Evolutionary conservation across 1,140 invertebrate genomes (phyloP), one percentile per base, ranked within the genome.

Genomic region (Drosophila malerkotliana): DNA sequence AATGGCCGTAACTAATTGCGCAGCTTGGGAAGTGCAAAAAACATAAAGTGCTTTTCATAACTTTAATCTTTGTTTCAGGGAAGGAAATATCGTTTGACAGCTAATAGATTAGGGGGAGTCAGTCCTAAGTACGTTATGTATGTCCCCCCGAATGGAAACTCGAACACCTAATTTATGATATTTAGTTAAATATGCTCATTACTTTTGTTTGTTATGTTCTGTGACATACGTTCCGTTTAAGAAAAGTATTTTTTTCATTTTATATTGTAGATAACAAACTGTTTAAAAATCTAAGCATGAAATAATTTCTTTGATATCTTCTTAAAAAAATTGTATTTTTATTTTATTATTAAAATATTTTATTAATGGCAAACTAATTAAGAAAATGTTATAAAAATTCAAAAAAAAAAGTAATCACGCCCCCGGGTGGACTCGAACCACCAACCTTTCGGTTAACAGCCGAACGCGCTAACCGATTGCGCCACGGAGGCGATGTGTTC

Each of bases 381-480:
- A 21, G 2, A 10, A 24, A 21, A 4, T 24, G 24, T 26, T 3
- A 30, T 21, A 3, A 21, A 21, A 21, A 3, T 21, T 21, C 21
- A 28, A 37, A 53, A 18, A 9, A 18, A 14, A 24, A 32, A 45
- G 34, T n/a, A 44, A 9, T 9, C 30, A 8, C 93, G 93, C 93
- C 93, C 93, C 93, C 93, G 93, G 95, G 95, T 96, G 95, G 95
- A 94, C 94, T 96, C 94, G 95, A 96, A 96, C 95, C 95, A 96
- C 95, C 95, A 96, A 96, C 95, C 95, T 96, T 96, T 95, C 94
- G 94, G 94, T 95, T 95, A 95, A 95, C 94, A 94, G 94, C 94
- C 94, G 94, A 95, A 95, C 95, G 95, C 95, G 95, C 95, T 95
- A 95, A 93, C 94, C 95, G 81, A 95, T 95, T 95, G 95, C 95